Evolutionary conservation across 2,888 invertebrate genomes (phyloP).

Genomic region (Drosophila setosimentum): DNA sequence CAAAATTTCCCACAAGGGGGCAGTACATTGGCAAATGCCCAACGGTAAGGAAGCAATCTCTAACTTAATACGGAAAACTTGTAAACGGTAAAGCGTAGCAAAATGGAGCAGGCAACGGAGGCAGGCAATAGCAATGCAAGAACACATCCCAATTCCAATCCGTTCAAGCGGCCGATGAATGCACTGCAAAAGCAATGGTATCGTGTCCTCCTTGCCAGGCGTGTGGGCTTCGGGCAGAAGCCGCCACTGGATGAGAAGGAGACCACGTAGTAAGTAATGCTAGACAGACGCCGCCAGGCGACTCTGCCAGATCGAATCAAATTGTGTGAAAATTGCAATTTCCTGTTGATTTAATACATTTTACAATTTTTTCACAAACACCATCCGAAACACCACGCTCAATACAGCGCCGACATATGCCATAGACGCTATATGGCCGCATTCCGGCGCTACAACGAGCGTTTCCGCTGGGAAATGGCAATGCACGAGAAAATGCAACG

Average conservation of each 20-base stretch:
- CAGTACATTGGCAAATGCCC: constrained; percentile 67
- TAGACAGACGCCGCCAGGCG: constrained; percentile 12
- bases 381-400: neutral
- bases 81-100: constrained; percentile 50
- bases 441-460: constrained; percentile 83
- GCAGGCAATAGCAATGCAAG: constrained; percentile 7
- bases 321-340: constrained; percentile 82
- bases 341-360: constrained; percentile 80
- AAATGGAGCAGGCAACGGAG: constrained; percentile 40
- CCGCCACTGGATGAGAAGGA: constrained; percentile 62
- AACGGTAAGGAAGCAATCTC: constrained; percentile 73
- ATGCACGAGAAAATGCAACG: constrained; percentile 85
- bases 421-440: constrained; percentile 82
- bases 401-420: constrained; percentile 80
- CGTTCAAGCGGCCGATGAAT: constrained; percentile 85
- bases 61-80: constrained; percentile 73
- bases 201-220: constrained; percentile 82
- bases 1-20: constrained; percentile 27
- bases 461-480: constrained; percentile 84
- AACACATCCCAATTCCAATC: constrained; percentile 64
- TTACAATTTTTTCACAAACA: constrained; percentile 39
- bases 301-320: constrained; percentile 63
- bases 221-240: constrained; percentile 78
- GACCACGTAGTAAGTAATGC: constrained; percentile 79
- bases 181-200: constrained; percentile 84